Evolutionary conservation across 2,888 invertebrate genomes (phyloP), one percentile per base, ranked within the genome.

Genomic region (Rosalia funebris): DNA sequence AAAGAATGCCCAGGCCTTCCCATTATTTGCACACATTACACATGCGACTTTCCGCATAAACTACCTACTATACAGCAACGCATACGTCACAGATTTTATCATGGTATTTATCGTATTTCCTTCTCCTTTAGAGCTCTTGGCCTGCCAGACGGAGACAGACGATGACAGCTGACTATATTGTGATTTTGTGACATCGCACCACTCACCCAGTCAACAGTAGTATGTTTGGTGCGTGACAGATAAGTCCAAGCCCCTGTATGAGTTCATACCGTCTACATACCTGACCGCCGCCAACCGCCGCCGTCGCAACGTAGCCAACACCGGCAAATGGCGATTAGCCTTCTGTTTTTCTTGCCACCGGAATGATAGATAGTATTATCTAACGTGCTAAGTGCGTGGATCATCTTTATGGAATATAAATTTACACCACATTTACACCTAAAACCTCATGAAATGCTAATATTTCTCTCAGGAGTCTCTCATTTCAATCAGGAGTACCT

Each of bases 11-110:
- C 63, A 69, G 69, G 68, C 65, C 61, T 63, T 68, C 69, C 72
- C 77, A 77, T 79, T 79, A 77, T 78, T 79, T 76, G 75, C 75
- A 75, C 67, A 77, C 77, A 79, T 78, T 77, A 77, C 77, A 75
- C 66, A 65, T 68, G 60, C 60, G 65, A 62, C 68, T 62, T 60
- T 59, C 57, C 60, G 53, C 63, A 63, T 63, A 66, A 63, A 63
- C 69, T 73, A 69, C 70, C 71, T 70, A 75, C 71, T 70, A 74
- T 77, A 76, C 71, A 71, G 65, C 71, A 69, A 74, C 72, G 73
- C 74, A 74, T 78, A 79, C 78, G 76, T 79, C 79, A 79, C 75
- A 54, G 73, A 75, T 71, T 78, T 79, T 78, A 78, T 77, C 71
- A 69, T 71, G 73, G 70, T 70, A 71, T 75, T 76, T 73, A 78